Evolutionary conservation across 1,140 invertebrate genomes (phyloP), one percentile per base, ranked within the genome.

Genomic region (Tyrophagus putrescentiae): DNA sequence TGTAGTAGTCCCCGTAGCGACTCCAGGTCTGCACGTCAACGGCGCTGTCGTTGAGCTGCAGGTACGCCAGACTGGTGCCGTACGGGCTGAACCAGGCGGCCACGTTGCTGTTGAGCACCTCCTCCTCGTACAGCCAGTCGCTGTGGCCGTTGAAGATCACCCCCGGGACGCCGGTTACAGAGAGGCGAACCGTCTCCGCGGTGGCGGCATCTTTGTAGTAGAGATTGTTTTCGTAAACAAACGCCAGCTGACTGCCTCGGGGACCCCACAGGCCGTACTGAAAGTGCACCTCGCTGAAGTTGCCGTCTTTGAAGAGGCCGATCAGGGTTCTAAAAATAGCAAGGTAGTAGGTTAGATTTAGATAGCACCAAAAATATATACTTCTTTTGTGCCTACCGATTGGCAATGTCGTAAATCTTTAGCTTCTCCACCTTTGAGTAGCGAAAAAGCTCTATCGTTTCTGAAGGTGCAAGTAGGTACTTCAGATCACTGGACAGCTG

Each of bases 101-200:
- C 34, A 70, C 64, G 53, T 71, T 68, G 36, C 64, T 62, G 6
- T 60, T 60, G 9, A 75, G 62, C 28, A 75, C 67, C 60, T 75
- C 73, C 61, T 73, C 73, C 72, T 68, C 21, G 68, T 67, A 61
- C 57, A 56, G 58, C 73, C 73, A 75, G 64, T 75, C 73, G 18
- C 72, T 71, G 28, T 75, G 63, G 7, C 73, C 74, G 64, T 75
- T 75, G 61, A 68, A 74, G 45, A 75, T 69, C 16, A 65, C 59
- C 16, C 64, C 60, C 21, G 62, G 50, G 0, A 57, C 61, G 57
- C 58, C 60, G 16, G 52, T 56, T 16, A 42, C 41, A 9, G 66
- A 61, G 1, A 66, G 34, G 13, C 62, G 60, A 16, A 60, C 48
- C 0, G 63, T 41, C 31, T 56, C 52, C 16, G 31, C 32, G 29